phyloP scores from a whole-genome alignment of 2,113 vertebrate species.

The Phainopepla nitens region DNA sequence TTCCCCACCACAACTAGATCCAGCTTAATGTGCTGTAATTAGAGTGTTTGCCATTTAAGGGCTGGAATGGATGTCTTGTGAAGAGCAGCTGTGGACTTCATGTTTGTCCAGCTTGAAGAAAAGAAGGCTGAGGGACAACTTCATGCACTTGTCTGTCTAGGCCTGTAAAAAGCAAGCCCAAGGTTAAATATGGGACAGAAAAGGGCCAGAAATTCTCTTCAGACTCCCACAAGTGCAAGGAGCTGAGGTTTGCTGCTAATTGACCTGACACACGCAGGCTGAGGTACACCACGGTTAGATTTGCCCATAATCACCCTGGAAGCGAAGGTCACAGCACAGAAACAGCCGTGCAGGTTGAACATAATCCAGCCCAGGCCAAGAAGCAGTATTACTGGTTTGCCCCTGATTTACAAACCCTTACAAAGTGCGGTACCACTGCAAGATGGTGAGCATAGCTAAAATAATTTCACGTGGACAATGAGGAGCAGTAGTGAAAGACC shows the following conservation, averaged over 20 bases:
- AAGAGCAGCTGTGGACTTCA: background rate
- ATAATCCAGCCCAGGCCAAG: background rate
- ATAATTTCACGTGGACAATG: rapidly evolving
- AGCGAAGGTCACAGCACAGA: background rate
- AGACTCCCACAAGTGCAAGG: background rate
- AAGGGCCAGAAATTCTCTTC: background rate
- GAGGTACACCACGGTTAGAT: background rate
- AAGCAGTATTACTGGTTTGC: background rate
- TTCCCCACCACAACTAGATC: background rate
- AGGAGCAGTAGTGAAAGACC: background rate
- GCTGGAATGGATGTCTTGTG: background rate
- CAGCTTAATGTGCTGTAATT: background rate
- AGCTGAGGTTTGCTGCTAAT: background rate
- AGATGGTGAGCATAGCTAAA: background rate
- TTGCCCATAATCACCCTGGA: background rate
- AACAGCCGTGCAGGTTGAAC: background rate
- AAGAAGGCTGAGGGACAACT: background rate
- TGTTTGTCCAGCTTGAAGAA: background rate
- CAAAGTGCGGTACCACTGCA: background rate
- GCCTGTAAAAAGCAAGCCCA: background rate
- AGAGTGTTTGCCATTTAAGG: background rate
- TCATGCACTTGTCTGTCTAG: background rate
- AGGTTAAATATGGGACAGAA: background rate
- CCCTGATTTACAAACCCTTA: background rate
- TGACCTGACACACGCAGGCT: background rate